Base-by-base conservation (phyloP, 2,888 invertebrate genomes). In the Dioctria linearis region DNA sequence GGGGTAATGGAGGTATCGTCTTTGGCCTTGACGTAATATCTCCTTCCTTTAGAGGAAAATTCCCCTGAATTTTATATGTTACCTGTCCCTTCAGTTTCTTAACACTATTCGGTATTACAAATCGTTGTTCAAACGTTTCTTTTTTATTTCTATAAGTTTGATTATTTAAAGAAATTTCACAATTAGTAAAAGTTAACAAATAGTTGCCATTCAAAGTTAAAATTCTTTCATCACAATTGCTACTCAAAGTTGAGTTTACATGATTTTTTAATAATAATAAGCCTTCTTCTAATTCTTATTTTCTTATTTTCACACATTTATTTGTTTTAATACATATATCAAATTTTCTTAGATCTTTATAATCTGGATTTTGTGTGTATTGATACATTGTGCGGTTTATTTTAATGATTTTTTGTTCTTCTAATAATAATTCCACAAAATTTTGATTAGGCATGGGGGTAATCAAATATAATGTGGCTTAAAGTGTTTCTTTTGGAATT, bases 401-500 rank as follows among this genome's bases (percentile, higher is more conserved):
- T n/a, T n/a, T n/a, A n/a, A n/a, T n/a, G n/a, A n/a, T n/a, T n/a
- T n/a, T n/a, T n/a, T n/a, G n/a, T n/a, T n/a, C n/a, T n/a, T n/a
- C n/a, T n/a, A n/a, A n/a, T n/a, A n/a, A n/a, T n/a, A n/a, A n/a
- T n/a, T n/a, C n/a, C n/a, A n/a, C n/a, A n/a, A n/a, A n/a, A 69
- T 69, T 13, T 39, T 69, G 9, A 51, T 49, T 69, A 51, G 49
- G 69, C 69, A 69, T 51, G 11, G 69, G 69, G 46, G 69, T 67
- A 25, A 69, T 37, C 1, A 69, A 11, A n/a, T 49, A 49, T 51
- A 69, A 69, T 69, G 13, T 49, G 9, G 69, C 25, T 3, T 66
- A 9, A n/a, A 66, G n/a, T 43, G 43, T 67, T 49, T 78, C 78
- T 40, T 71, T 78, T 2, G 73, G 81, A 63, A 81, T 78, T 78